Evolutionary conservation across 1,140 invertebrate species (phyloP).

Genomic region (Theocolax elegans): DNA sequence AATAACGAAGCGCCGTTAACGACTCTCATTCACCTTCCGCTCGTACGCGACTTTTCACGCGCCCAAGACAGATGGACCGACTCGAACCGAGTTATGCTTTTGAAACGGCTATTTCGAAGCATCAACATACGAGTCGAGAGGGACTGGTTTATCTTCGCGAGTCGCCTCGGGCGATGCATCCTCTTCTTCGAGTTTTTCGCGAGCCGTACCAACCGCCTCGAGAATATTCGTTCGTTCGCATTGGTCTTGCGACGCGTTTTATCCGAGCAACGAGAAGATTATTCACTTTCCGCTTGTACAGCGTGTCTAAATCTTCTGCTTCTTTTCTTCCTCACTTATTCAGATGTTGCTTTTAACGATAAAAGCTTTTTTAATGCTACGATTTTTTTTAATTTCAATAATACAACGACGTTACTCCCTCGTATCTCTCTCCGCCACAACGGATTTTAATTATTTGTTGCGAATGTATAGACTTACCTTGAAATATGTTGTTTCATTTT

Average conservation of each 20-base stretch:
- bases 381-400: no score
- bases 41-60: conserved; percentile 34
- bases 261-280: not conserved
- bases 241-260: conserved; percentile 1
- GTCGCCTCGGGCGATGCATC: conserved; percentile 9
- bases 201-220: not conserved
- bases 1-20: conserved; percentile 56
- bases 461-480: no score
- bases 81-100: conserved; percentile 53
- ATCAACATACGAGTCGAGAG: not conserved
- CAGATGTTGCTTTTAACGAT: not conserved
- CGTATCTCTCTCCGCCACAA: no score
- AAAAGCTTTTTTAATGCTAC: no score
- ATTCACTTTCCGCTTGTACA: not conserved
- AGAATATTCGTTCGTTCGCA: not conserved
- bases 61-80: conserved; percentile 53
- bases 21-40: conserved; percentile 50
- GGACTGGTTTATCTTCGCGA: not conserved
- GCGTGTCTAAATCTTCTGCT: not conserved
- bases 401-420: no score
- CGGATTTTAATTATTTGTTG: no score
- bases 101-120: conserved; percentile 48
- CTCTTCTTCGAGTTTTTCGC: conserved; percentile 17
- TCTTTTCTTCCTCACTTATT: no score
- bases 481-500: no score